Evolutionary conservation across 2,797 vertebrate genomes (phyloP), one percentile per base, ranked within the genome.

Genomic region (Syncerus caffer): DNA sequence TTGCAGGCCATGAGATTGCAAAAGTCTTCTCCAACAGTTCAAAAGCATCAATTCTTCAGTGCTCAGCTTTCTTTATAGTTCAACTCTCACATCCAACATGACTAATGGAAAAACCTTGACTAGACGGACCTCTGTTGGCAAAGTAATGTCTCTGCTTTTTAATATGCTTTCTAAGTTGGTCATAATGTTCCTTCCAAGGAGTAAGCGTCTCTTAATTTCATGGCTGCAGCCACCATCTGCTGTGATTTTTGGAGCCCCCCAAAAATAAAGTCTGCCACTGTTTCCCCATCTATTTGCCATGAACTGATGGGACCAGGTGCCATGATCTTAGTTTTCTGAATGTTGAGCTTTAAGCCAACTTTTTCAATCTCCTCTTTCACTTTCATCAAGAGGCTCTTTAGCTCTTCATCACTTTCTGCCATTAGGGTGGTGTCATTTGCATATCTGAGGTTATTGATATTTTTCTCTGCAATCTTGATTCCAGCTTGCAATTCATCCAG

Each of bases 81-180:
- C 17, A 38, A 21, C n/a, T 38, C n/a, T 21, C 17, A 67, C 64
- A 67, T 21, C 17, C n/a, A 67, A 34, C 64, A 67, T 34, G 64
- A 67, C 17, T 19, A 67, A 34, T 67, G 64, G 62, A 34, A 34
- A 67, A 67, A 10, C n/a, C n/a, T 67, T 67, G 31, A 67, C 62
- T 34, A 34, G 16, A 19, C 0, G 0, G n/a, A 67, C 2, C 31
- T 67, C n/a, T 17, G 62, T 9, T 64, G 62, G n/a, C 31, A 67
- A 67, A 67, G 8, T 34, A 67, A 34, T 62, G 58, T 34, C 31
- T 67, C 16, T 19, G 62, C n/a, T 67, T 34, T n/a, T 67, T 34
- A 34, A 67, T 34, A 34, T 67, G 31, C 7, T n/a, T 2, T 64
- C 62, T n/a, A 67, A 0, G 31, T 67, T 67, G 31, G 62, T 67